phyloP scores from a whole-genome alignment of 2,113 vertebrate species.

The Gavia stellata region DNA sequence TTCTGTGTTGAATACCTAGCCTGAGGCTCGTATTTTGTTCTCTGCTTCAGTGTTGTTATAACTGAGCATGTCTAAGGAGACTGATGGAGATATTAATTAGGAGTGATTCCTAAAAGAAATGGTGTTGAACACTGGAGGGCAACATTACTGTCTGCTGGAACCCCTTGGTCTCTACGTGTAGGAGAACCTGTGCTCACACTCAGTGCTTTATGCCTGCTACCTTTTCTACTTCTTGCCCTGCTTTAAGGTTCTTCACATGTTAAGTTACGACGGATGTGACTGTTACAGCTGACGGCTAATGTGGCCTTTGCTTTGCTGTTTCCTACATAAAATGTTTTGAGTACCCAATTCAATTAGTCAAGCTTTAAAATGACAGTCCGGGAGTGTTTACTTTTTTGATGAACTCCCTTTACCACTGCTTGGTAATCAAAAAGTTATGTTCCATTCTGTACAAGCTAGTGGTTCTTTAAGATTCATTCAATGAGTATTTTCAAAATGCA shows the following conservation, averaged over 20 bases:
- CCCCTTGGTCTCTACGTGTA: not conserved
- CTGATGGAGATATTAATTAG: slow-evolving; percentile 25
- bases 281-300: not conserved
- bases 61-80: slow-evolving; percentile 3
- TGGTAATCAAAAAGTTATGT: not conserved
- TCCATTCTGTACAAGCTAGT: not conserved
- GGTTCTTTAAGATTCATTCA: not conserved
- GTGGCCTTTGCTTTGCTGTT: not conserved
- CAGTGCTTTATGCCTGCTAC: not conserved
- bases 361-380: not conserved
- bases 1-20: not conserved
- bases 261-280: not conserved
- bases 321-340: not conserved
- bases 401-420: not conserved
- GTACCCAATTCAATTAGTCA: not conserved
- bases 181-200: not conserved
- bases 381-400: not conserved
- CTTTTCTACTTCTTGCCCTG: not conserved
- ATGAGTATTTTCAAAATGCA: not conserved
- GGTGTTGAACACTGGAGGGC: slow-evolving; percentile 28
- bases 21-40: not conserved
- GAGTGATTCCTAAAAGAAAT: slow-evolving; percentile 5
- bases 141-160: slow-evolving; percentile 2
- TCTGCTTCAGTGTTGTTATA: slow-evolving; percentile 14
- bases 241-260: not conserved